Evolutionary conservation across 2,888 invertebrate species (phyloP).

Genomic region (Polyploca ridens): DNA sequence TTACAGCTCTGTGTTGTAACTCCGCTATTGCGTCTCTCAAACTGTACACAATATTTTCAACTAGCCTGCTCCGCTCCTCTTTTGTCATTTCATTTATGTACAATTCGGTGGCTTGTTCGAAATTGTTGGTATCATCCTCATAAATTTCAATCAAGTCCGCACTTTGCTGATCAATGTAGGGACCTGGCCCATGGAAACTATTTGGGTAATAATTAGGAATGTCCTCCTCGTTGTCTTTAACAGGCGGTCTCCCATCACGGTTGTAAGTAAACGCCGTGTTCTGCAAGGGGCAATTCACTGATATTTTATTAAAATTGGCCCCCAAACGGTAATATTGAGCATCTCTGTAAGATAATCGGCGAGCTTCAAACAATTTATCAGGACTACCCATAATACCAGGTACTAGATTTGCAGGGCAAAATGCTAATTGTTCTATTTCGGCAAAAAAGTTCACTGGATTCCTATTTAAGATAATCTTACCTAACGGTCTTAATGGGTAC

Average conservation of each 20-base stretch:
- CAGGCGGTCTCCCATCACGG: background rate
- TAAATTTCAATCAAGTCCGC: too few species aligned
- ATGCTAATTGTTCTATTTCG: slow-evolving; percentile 11
- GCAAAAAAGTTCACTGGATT: slow-evolving; percentile 87
- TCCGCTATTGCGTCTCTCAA: too few species aligned
- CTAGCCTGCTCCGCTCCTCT: too few species aligned
- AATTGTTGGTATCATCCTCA: too few species aligned
- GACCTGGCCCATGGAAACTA: slow-evolving; percentile 92
- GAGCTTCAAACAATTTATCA: background rate
- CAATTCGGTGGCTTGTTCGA: too few species aligned
- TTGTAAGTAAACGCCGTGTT: background rate
- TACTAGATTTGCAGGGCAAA: background rate
- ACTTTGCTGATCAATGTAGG: slow-evolving; percentile 65
- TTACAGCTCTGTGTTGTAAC: too few species aligned
- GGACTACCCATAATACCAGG: background rate
- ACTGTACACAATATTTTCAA: too few species aligned
- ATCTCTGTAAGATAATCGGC: slow-evolving; percentile 15
- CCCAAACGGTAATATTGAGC: slow-evolving; percentile 28
- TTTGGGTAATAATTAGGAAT: slow-evolving; percentile 96
- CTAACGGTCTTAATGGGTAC: slow-evolving; percentile 91
- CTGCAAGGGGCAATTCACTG: background rate
- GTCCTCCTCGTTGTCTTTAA: slow-evolving; percentile 68
- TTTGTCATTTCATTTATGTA: too few species aligned
- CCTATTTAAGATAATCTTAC: slow-evolving; percentile 90
- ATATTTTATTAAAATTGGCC: slow-evolving; percentile 17